Base-by-base conservation (phyloP, 2,888 invertebrate species). In the Amblyteles armatorius region DNA sequence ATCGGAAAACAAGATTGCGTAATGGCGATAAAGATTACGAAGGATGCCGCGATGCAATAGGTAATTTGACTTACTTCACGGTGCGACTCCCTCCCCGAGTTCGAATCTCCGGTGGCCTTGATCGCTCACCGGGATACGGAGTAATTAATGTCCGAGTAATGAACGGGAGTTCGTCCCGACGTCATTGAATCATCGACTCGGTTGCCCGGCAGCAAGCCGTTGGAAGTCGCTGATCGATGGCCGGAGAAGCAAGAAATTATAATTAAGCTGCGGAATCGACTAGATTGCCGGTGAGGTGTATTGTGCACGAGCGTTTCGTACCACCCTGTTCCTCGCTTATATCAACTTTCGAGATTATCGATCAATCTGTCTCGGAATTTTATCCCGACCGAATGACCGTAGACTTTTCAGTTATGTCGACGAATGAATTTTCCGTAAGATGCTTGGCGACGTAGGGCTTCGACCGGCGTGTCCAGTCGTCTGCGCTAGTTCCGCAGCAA, bases 401-500 rank as follows among this genome's bases (percentile, higher is more conserved):
- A 26, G 69, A 69, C 4, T 63, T 69, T 26, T 63, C n/a, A 60
- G 16, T 40, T 29, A 9, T 57, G 22, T 71, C 44, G 69, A 60
- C 19, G 33, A 36, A 71, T 26, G 13, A 71, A 71, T 76, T 44
- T 71, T 40, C 22, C 19, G 52, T 5, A 33, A n/a, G n/a, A 55
- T 48, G 50, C 7, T 26, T 48, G 29, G 16, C 26, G 26, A 22
- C 13, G 22, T 2, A 2, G 48, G 19, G 55, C 9, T 4, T 72
- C 44, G 48, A 68, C 11, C 55, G 13, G 33, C 57, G 60, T 74
- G 73, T 69, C 72, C 57, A 79, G 71, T 63, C 36, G 48, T 22
- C 40, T 16, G 48, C 55, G 77, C 63, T 33, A 44, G 82, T 88
- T 89, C 86, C 88, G 87, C 88, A 91, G 91, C 91, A 91, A 92